Conservation (phyloP, 2,113 vertebrate species). For the Myrmophylax atrothorax region DNA sequence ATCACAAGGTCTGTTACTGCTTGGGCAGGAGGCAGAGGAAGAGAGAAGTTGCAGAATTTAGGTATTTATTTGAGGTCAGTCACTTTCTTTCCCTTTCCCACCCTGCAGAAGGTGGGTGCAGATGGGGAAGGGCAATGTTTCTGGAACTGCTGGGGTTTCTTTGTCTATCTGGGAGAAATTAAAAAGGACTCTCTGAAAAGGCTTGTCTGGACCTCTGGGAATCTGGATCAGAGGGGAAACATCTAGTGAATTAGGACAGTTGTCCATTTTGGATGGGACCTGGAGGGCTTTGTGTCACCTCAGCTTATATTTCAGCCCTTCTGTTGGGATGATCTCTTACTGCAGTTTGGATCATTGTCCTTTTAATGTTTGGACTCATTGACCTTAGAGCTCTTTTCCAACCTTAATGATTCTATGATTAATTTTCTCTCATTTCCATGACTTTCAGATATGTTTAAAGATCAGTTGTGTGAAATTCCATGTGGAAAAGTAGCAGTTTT, state of each 20-base stretch:
- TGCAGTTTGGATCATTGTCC: neutral
- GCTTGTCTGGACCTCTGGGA: neutral
- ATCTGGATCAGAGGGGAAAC: neutral
- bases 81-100: neutral
- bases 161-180: neutral
- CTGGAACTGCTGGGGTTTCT: neutral
- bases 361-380: neutral
- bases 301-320: neutral
- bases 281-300: neutral
- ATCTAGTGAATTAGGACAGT: neutral
- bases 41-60: neutral
- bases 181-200: neutral
- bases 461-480: neutral
- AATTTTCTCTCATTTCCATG: neutral
- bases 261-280: neutral
- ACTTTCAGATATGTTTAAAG: neutral
- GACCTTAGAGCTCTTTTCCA: neutral
- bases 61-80: neutral
- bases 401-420: neutral
- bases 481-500: neutral
- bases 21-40: neutral
- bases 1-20: conserved; percentile 38
- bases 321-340: neutral
- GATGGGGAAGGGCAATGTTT: neutral
- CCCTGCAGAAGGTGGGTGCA: neutral